Base-by-base conservation (phyloP, 2,113 vertebrate genomes). In the Alaudala cheleensis region DNA sequence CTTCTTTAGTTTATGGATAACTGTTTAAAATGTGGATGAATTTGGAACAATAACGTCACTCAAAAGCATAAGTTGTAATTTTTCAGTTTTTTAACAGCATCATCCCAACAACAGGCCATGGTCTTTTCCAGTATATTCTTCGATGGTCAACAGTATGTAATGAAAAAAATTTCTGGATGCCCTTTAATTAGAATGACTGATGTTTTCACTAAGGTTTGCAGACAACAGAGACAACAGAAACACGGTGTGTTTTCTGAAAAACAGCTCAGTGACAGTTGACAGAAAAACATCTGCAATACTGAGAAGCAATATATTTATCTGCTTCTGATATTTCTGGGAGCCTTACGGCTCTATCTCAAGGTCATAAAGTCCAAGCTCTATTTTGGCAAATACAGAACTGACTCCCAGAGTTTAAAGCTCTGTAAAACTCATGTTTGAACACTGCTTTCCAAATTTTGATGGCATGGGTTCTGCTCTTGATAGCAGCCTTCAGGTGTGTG, bases 131-230 rank as follows among this genome's bases (percentile, higher is more conserved):
- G 12, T 70, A 53, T 44, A 45, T 42, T 93, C 58, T 86, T 65
- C 40, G 44, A 64, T 67, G 28, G 40, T 57, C 72, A 60, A 15
- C 8, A 56, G 85, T 82, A 40, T 54, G 80, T n/a, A 86, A 81
- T 25, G 60, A 47, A 85, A 92, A 95, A 85, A n/a, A 51, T 51
- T 70, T 86, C 91, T 95, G 66, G 57, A 24, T 93, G 79, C 78
- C 92, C 89, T 94, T 94, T 97, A 97, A 97, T 96, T 96, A 96
- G 83, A 93, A 61, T 95, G 95, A 95, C 53, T 96, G 90, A 95
- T 96, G 92, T 93, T 96, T 96, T 86, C 74, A 84, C 88, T 76
- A 77, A 93, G 85, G 26, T 66, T 95, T 96, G 74, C 71, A 90
- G 93, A 95, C 91, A 96, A 86, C 13, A 1, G 44, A 92, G 90